Conservation (phyloP, 1,140 invertebrate genomes). For the Pachyrhynchus sulphureomaculatus region DNA sequence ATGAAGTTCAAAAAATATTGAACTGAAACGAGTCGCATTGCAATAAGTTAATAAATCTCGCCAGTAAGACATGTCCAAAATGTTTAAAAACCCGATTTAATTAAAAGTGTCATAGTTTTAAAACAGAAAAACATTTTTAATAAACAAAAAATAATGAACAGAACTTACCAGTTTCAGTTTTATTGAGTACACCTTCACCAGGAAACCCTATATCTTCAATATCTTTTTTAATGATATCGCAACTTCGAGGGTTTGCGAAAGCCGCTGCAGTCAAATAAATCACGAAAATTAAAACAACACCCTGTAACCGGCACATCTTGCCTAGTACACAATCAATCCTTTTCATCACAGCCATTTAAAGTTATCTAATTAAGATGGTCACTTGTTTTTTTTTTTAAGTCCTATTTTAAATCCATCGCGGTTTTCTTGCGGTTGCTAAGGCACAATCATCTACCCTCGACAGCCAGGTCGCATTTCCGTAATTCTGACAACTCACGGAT, state of each 20-base stretch:
- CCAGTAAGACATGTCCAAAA: too few relatives aligned
- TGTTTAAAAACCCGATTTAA: too few relatives aligned
- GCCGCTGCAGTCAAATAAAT: constrained; percentile 10
- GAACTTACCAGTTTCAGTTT: constrained; percentile 30
- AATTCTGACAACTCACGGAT: constrained; percentile 17
- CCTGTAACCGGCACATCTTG: constrained; percentile 28
- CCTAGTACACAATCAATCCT: constrained; percentile 27
- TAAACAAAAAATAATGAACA: constrained; percentile 10
- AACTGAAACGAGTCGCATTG: too few relatives aligned
- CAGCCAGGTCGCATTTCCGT: constrained; percentile 26
- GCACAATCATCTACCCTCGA: constrained; percentile 31
- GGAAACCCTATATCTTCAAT: constrained; percentile 12
- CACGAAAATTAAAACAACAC: constrained; percentile 28
- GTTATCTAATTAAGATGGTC: constrained; percentile 5
- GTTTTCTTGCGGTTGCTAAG: constrained; percentile 27
- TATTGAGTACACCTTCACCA: constrained; percentile 5
- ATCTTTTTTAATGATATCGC: constrained; percentile 27
- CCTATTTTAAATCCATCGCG: constrained; percentile 28
- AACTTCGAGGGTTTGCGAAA: constrained; percentile 18
- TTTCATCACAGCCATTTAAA: constrained; percentile 35
- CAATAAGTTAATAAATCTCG: too few relatives aligned
- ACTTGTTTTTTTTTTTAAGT: neutral
- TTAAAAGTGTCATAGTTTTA: too few relatives aligned
- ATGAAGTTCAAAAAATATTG: too few relatives aligned
- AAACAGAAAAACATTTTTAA: too few relatives aligned